A percentile compares a stretch with the other conserved stretches of the same genome.
Conservation (phyloP, 1,140 invertebrate species). For the Cydia amplana region DNA sequence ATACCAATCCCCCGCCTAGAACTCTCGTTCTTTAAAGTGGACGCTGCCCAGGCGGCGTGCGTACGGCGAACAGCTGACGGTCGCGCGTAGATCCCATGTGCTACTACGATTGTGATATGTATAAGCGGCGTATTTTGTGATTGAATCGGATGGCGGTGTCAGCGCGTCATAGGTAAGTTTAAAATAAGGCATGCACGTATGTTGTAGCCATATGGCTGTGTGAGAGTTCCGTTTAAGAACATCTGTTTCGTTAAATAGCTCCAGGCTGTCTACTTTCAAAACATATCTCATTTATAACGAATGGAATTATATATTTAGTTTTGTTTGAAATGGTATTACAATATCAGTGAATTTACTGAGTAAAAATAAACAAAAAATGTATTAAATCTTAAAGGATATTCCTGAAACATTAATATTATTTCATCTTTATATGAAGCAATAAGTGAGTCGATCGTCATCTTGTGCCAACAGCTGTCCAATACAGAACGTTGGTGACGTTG, state of each 20-base stretch:
- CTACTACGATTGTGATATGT: constrained; percentile 66
- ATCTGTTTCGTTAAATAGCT: not conserved
- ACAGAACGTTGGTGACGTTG: not conserved
- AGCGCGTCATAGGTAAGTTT: constrained; percentile 23
- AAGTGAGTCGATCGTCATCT: not conserved
- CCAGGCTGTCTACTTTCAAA: constrained; percentile 1
- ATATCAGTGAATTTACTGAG: not conserved
- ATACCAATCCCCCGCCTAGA: not conserved
- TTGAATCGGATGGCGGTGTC: constrained; percentile 41
- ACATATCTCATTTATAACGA: not conserved
- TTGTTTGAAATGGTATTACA: not conserved
- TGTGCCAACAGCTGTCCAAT: not conserved
- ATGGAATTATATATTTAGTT: not conserved
- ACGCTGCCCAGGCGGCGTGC: not conserved
- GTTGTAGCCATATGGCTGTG: not conserved
- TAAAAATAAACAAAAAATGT: not conserved
- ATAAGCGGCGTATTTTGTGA: constrained; percentile 52
- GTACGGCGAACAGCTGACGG: constrained; percentile 60
- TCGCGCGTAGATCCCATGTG: constrained; percentile 43
- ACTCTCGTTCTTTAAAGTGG: constrained; percentile 5
- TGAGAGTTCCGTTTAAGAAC: not conserved
- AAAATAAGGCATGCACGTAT: not conserved
- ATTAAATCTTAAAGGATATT: not conserved
- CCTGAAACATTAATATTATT: not conserved
- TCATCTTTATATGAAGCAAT: not conserved